Evolutionary conservation across 2,797 vertebrate genomes (phyloP).

Genomic region (Oophaga sylvatica): DNA sequence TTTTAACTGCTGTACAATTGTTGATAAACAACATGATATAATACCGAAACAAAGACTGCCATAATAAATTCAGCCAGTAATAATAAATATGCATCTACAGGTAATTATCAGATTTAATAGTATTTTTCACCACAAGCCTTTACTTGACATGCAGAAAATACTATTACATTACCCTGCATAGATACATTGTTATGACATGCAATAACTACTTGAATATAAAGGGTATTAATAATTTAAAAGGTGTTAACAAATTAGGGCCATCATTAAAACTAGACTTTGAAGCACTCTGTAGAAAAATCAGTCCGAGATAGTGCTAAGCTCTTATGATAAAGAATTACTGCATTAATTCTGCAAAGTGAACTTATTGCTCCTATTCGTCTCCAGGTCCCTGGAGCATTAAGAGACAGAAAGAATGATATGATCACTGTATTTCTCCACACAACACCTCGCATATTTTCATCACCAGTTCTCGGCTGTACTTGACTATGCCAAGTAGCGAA

Average conservation of each 20-base stretch:
- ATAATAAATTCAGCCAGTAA: constrained; percentile 86
- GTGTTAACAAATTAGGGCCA: constrained; percentile 99
- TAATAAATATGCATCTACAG: constrained; percentile 99
- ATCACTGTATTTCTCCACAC: constrained; percentile 87
- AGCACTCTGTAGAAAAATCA: constrained; percentile 98
- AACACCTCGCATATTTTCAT: constrained; percentile 90
- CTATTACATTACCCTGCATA: constrained; percentile 99
- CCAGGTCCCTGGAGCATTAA: constrained; percentile 96
- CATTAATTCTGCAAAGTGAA: constrained; percentile 99
- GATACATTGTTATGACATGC: constrained; percentile 99
- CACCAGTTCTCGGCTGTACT: constrained; percentile 77
- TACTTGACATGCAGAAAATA: constrained; percentile 97
- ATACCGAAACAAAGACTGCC: constrained; percentile 68
- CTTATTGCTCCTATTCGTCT: constrained; percentile 98
- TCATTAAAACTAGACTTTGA: constrained; percentile 99
- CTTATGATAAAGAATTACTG: constrained; percentile 99
- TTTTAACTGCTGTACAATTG: constrained; percentile 42
- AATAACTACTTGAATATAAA: constrained; percentile 99
- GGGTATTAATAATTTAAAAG: constrained; percentile 99
- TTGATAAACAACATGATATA: constrained; percentile 57
- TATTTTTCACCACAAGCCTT: constrained; percentile 86
- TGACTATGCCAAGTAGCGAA: constrained; percentile 66
- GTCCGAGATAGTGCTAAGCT: constrained; percentile 95
- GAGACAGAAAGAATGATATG: constrained; percentile 91
- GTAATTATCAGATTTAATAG: constrained; percentile 99